Base-by-base conservation (phyloP, 2,797 vertebrate genomes). In the Anguilla anguilla region DNA sequence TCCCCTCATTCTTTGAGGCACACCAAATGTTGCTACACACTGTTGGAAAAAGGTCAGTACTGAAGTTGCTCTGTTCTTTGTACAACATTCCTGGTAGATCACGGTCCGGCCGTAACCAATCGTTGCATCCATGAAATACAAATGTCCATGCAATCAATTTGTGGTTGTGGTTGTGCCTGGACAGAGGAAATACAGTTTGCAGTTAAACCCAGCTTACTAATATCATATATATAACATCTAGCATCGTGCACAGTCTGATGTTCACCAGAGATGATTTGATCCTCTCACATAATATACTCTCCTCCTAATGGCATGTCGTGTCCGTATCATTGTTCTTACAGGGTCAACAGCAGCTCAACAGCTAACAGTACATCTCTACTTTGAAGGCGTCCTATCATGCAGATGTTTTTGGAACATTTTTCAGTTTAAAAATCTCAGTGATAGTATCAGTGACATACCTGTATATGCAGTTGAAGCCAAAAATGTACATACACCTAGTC, bases 11-110 rank as follows among this genome's bases (percentile, higher is more conserved):
- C 83, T 85, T 43, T 88, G 25, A 69, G 87, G 81, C 9, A 85
- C 43, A 15, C 85, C 85, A 72, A 86, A 88, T n/a, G 51, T 19
- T 88, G 83, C 15, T 35, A 86, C 87, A 86, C 59, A 64, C 86
- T 43, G 39, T 57, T 89, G 89, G 51, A 89, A 89, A 88, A 86
- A 77, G 3, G 87, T 79, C 85, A 89, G 82, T 51, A 77, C 86
- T 83, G 84, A 86, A 79, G 89, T 86, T 79, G 84, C 57, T 82
- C 83, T 69, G 88, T 89, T 88, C 67, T 88, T 85, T 88, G 87
- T 88, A 55, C 67, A 88, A 46, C 89, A 89, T 86, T 85, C 83
- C 77, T 77, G 81, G 69, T 84, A 84, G 79, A 84, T 88, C 35
- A 86, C 87, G 67, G 61, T 87, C 67, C 39, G 86, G 64, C 87